Evolutionary conservation across 2,113 vertebrate genomes (phyloP).

Genomic region (Cheirogaleus medius): DNA sequence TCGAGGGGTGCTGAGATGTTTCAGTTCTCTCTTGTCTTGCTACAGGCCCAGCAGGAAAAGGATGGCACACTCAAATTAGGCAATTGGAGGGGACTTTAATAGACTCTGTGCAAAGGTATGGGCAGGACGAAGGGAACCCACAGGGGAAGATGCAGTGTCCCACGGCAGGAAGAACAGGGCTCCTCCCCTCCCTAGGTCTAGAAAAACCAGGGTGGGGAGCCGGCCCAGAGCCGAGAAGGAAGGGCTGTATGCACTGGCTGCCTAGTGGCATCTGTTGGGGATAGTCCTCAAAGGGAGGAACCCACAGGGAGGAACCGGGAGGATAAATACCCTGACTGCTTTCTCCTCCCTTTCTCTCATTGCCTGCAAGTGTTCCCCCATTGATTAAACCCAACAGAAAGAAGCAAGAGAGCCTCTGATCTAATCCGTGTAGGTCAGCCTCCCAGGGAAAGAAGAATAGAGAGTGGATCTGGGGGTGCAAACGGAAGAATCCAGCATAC

Average conservation of each 20-base stretch:
- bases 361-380: neutral
- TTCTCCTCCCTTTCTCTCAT: neutral
- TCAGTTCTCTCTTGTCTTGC: neutral
- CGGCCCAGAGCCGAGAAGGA: too few relatives aligned
- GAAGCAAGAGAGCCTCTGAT: neutral
- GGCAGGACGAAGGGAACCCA: neutral
- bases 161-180: neutral
- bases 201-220: neutral
- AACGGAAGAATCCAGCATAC: accelerated
- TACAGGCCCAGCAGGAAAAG: neutral
- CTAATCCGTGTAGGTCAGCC: neutral
- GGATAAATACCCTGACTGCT: accelerated
- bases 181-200: neutral
- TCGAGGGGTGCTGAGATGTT: neutral
- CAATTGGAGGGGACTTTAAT: neutral
- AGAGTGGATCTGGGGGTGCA: neutral
- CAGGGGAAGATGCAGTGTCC: neutral
- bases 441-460: neutral
- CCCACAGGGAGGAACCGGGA: neutral
- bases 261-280: neutral
- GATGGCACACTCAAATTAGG: neutral
- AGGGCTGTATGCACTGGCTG: neutral
- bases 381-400: neutral
- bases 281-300: neutral
- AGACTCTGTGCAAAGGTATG: neutral